Percentiles rank a stretch among this genome's conserved stretches.
These are phyloP conservation scores for Eupithecia centaureata DNA, from an alignment of 2,888 invertebrate species.

Conservation along the genomic window DNA sequence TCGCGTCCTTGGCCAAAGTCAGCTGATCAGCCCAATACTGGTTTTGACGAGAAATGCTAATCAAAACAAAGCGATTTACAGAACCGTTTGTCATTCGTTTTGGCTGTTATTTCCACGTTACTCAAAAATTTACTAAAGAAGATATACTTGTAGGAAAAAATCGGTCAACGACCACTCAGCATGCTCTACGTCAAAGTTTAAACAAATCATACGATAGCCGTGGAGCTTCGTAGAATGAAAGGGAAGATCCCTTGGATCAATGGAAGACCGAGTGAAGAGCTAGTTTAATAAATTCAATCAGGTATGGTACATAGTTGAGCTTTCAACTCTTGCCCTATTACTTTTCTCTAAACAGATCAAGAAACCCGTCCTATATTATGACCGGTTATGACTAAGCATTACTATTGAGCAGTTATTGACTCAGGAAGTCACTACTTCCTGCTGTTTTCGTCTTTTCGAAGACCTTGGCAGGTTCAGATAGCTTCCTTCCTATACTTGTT, in stretches of 20 bases:
- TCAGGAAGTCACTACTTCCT: conserved; percentile 68
- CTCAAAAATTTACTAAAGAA: not conserved
- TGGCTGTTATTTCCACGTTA: not conserved
- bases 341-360: not conserved
- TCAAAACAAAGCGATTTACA: not conserved
- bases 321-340: not conserved
- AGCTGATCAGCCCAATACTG: conserved; percentile 47
- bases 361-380: conserved; percentile 47
- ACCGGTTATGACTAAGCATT: conserved; percentile 50
- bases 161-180: not conserved
- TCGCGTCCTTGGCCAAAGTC: conserved; percentile 56
- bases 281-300: not conserved
- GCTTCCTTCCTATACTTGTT: conserved; percentile 40
- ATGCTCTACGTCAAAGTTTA: not conserved
- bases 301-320: not conserved
- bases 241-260: not conserved
- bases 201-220: not conserved
- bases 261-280: not conserved
- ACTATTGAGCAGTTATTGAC: conserved; percentile 33
- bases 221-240: not conserved
- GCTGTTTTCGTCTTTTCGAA: conserved; percentile 53
- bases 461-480: conserved; percentile 49
- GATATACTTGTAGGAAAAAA: not conserved
- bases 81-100: not conserved
- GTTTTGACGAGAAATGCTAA: not conserved